Evolutionary conservation across 2,888 invertebrate species (phyloP), one percentile per base, ranked within the genome.

Genomic region (Orthosia cruda): DNA sequence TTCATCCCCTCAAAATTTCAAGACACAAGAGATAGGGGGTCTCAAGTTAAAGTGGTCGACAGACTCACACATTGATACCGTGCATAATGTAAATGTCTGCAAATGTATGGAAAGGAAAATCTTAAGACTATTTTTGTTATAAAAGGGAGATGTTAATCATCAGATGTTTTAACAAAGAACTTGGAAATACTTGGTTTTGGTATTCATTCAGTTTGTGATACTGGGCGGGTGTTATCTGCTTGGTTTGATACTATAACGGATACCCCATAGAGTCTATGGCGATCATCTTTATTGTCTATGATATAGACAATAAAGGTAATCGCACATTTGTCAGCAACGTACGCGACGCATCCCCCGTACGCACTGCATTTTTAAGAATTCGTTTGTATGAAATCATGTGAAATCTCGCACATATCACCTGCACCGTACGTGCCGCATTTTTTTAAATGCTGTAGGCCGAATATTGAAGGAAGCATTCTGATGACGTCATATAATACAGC

Each of bases 111-210:
- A 80, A 86, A 83, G 87, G 87, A 88, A 87, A 88, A 90, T 87
- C 86, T 77, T 74, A 67, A 64, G 68, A 84, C 88, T 90, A 89
- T 88, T 91, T 89, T 87, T 85, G 79, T 86, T 75, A 80, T 84
- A 74, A 80, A 83, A 83, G 67, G 52, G 71, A 82, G 85, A 83
- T 78, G 75, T 77, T 81, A 69, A 77, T 81, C 77, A 79, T 75
- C 58, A 47, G 65, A 50, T 12, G 58, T 40, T 74, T 55, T 66
- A 83, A 86, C 85, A 89, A 89, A 88, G 84, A 23, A 76, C 54
- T 47, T 20, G 49, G 66, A 72, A 64, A 66, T 18, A 75, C 55
- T 62, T 40, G 62, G 15, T 55, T 57, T 71, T 52, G 50, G 9
- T 59, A 54, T 70, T 58, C 55, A 62, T 26, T 63, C 58, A 20